Conservation (phyloP, 2,888 invertebrate genomes). For the Drosophila seclusa region DNA sequence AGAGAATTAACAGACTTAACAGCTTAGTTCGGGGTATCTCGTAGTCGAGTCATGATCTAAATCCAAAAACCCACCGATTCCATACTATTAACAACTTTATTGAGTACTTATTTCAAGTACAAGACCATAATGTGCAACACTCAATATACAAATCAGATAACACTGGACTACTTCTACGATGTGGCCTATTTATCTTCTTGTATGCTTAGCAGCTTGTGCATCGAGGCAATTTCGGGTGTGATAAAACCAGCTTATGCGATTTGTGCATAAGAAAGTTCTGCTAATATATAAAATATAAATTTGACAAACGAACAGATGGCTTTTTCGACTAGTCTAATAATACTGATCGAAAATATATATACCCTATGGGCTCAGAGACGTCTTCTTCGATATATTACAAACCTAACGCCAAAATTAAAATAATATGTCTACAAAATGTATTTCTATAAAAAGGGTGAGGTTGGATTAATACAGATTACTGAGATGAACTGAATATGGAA, state of each 20-base stretch:
- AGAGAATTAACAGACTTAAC: neutral
- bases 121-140: too few relatives aligned
- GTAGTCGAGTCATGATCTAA: neutral
- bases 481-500: neutral
- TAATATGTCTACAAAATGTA: neutral
- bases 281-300: neutral
- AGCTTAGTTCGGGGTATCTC: neutral
- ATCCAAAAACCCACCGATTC: neutral
- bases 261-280: conserved; percentile 24
- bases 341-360: neutral
- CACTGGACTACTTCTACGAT: neutral
- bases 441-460: neutral
- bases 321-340: neutral
- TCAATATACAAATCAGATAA: too few relatives aligned
- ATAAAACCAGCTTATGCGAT: conserved; percentile 52
- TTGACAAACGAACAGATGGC: neutral
- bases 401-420: neutral
- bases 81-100: too few relatives aligned
- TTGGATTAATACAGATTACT: neutral
- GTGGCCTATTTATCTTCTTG: conserved; percentile 12
- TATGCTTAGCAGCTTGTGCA: conserved; percentile 34
- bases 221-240: conserved; percentile 36
- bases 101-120: too few relatives aligned
- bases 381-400: neutral
- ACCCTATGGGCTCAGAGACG: neutral